Conservation (phyloP, 1,140 invertebrate genomes). For the Orchestia grillus region DNA sequence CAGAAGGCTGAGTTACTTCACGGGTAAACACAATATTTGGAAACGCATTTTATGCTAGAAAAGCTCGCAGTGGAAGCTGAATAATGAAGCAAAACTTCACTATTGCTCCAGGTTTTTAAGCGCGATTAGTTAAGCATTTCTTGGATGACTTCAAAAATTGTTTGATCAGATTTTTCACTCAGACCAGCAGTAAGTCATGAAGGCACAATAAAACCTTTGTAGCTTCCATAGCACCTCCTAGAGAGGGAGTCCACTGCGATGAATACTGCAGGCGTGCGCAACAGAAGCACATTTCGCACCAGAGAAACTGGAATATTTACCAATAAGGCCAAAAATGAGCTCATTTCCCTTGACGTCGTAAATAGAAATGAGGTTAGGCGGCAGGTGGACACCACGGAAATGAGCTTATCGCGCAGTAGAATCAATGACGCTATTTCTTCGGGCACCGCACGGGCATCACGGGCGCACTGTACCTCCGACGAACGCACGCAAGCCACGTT, state of each 20-base stretch:
- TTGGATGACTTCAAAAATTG: too few relatives aligned
- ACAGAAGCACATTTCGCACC: neutral
- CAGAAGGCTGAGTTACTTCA: neutral
- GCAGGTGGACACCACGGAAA: conserved; percentile 8
- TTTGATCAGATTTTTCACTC: too few relatives aligned
- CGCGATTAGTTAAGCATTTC: neutral
- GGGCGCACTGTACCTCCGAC: neutral
- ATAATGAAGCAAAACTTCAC: neutral
- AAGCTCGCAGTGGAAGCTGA: neutral
- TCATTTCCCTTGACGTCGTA: conserved; percentile 11
- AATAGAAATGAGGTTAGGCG: neutral
- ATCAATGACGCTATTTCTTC: neutral
- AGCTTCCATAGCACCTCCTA: too few relatives aligned
- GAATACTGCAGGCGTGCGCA: neutral
- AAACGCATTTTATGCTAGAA: neutral
- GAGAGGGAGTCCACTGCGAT: neutral
- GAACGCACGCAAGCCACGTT: neutral
- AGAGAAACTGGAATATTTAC: neutral
- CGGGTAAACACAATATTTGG: neutral
- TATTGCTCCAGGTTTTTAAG: neutral
- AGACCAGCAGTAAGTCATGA: too few relatives aligned
- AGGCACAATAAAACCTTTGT: too few relatives aligned
- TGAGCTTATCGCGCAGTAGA: neutral
- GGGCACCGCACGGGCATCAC: neutral
- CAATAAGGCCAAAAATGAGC: neutral